Conservation (phyloP, 2,888 invertebrate genomes). For the Adelognathus sp. region DNA sequence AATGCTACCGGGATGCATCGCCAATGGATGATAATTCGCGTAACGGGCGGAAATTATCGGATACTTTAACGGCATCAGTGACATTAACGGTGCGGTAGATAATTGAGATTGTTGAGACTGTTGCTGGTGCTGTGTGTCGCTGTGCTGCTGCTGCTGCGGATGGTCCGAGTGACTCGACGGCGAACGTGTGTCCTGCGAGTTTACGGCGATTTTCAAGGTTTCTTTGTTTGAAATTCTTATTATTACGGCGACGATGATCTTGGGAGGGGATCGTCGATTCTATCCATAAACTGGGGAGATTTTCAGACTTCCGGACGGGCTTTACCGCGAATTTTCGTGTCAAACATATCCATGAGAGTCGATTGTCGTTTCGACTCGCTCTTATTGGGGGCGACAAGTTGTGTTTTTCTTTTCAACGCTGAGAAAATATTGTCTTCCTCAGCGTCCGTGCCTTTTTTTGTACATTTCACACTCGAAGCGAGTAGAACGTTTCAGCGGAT, state of each 20-base stretch:
- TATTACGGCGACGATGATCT: background rate
- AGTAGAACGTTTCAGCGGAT: background rate
- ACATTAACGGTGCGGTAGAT: constrained; percentile 61
- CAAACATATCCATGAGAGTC: no score
- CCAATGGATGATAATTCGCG: constrained; percentile 72
- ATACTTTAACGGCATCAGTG: constrained; percentile 77
- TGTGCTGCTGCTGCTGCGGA: constrained; percentile 62
- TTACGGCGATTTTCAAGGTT: background rate
- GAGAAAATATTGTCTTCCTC: background rate
- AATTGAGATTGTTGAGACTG: constrained; percentile 26
- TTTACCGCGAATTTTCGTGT: no score
- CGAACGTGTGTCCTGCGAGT: constrained; percentile 76
- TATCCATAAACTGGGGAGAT: no score
- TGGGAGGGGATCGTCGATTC: background rate
- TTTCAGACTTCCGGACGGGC: no score
- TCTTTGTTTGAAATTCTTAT: background rate
- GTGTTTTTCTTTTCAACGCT: background rate
- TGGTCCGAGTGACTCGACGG: constrained; percentile 78
- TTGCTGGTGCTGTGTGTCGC: constrained; percentile 68
- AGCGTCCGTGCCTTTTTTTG: background rate
- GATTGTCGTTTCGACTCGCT: no score
- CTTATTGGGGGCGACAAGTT: no score
- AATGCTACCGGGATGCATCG: constrained; percentile 68
- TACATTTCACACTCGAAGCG: background rate
- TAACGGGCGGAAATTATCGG: constrained; percentile 73